Evolutionary conservation across 2,797 vertebrate genomes (phyloP), one percentile per base, ranked within the genome.

Genomic region (Rhinophrynus dorsalis): DNA sequence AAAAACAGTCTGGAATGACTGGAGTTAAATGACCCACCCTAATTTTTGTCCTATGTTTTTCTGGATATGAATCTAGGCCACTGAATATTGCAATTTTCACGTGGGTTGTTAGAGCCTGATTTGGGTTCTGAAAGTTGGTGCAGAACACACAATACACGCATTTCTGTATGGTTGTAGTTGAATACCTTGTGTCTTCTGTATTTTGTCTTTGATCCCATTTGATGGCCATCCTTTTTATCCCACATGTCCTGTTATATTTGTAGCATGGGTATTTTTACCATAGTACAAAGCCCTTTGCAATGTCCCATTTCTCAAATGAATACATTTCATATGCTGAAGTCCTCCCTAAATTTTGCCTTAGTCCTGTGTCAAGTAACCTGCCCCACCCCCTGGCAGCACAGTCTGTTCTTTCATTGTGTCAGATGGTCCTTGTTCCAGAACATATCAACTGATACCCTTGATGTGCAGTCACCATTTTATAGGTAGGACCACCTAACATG

Each of bases 11-110:
- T 47, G 58, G 58, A 37, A 32, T 44, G 17, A 7, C 6, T 6
- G 6, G 47, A 38, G 23, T 51, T 40, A 44, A 57, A 51, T 63
- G 59, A 48, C 60, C 68, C 68, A 48, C 60, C 68, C 68, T 48
- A 56, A 21, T 30, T 17, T 38, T 5, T 2, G 6, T 26, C 15
- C 2, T 6, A 24, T 50, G 23, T 50, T 2, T 52, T n/a, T n/a
- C n/a, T n/a, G n/a, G 11, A 6, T 26, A 11, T 13, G 44, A 23
- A 10, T 23, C 18, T 18, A 47, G 17, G 17, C 44, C 44, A 47
- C 38, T n/a, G n/a, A n/a, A n/a, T n/a, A n/a, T n/a, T n/a, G n/a
- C n/a, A n/a, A n/a, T n/a, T n/a, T n/a, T n/a, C n/a, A n/a, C n/a
- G n/a, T n/a, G n/a, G n/a, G n/a, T n/a, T n/a, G n/a, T n/a, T n/a